Conservation (phyloP, 2,888 invertebrate species). For the Prostheceraeus crozeri region DNA sequence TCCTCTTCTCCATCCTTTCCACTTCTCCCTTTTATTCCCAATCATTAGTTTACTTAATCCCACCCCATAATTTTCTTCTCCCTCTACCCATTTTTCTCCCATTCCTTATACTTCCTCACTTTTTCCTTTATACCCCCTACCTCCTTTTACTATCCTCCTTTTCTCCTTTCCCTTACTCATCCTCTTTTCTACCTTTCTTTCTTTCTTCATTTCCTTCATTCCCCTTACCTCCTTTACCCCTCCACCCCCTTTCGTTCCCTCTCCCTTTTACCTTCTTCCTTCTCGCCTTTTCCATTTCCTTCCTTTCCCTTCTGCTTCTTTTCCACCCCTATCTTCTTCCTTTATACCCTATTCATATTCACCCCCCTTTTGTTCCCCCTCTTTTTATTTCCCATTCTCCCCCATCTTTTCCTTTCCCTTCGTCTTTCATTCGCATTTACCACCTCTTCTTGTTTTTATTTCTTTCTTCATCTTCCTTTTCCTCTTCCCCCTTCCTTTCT, state of each 20-base stretch:
- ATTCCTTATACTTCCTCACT: background rate
- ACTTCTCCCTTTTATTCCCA: no score
- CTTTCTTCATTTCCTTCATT: constrained; percentile 8
- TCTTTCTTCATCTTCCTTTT: no score
- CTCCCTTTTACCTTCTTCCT: constrained; percentile 3
- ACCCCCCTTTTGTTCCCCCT: background rate
- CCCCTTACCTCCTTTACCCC: background rate
- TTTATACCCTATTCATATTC: background rate
- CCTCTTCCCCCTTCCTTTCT: no score
- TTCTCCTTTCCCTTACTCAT: background rate
- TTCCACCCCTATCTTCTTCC: background rate
- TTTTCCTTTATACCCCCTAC: background rate
- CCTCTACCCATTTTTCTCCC: no score
- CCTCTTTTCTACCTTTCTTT: constrained; percentile 4
- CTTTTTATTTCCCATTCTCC: background rate
- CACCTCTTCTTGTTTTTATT: no score
- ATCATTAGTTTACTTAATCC: no score
- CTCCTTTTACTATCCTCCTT: background rate
- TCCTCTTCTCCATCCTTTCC: no score
- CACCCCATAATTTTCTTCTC: no score
- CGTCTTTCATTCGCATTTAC: no score
- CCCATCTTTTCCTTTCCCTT: no score
- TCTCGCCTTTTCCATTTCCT: background rate
- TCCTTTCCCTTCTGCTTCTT: constrained; percentile 2
- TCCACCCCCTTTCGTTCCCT: no score